Evolutionary conservation across 2,888 invertebrate genomes (phyloP), one percentile per base, ranked within the genome.

Genomic region (Phyto melanocephala): DNA sequence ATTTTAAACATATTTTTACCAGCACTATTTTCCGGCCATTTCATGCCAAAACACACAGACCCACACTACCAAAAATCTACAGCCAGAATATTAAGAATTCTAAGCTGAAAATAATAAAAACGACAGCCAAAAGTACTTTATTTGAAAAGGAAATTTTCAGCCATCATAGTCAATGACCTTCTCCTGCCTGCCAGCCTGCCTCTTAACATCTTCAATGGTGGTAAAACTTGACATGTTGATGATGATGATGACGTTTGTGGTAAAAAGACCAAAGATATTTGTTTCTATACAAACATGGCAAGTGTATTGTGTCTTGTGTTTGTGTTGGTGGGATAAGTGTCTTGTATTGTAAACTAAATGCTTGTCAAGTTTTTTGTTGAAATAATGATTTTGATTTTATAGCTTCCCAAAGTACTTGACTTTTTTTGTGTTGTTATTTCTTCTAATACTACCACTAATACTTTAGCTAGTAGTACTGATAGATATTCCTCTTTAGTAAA

Each of bases 331-430:
- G 63, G 35, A 28, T 63, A 71, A 77, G 70, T 70, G 45, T 63
- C 50, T 68, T 60, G 52, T 65, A 63, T 72, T 77, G 54, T 62
- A 71, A 81, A 65, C 67, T 54, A 81, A 81, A 77, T 77, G 72
- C 62, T 81, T 74, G 72, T 76, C 72, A 54, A 74, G 62, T 63
- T 74, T 47, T 17, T 68, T 28, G 28, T 28, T 28, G 28, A 3
- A 11, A 68, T 81, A 74, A 81, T 81, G 77, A 77, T 81, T 77
- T 71, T 47, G 62, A 81, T 77, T 81, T 81, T 81, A 68, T 56
- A 67, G 76, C 71, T 81, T 81, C 37, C n/a, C 47, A 70, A 75
- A 80, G 56, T 50, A 70, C 74, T 81, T 76, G 76, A 76, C 65
- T 70, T 45, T 76, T 47, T 67, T 54, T n/a, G 50, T 65, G 17